Base-by-base conservation (phyloP, 1,140 invertebrate species). In the Drosophila neocordata region DNA sequence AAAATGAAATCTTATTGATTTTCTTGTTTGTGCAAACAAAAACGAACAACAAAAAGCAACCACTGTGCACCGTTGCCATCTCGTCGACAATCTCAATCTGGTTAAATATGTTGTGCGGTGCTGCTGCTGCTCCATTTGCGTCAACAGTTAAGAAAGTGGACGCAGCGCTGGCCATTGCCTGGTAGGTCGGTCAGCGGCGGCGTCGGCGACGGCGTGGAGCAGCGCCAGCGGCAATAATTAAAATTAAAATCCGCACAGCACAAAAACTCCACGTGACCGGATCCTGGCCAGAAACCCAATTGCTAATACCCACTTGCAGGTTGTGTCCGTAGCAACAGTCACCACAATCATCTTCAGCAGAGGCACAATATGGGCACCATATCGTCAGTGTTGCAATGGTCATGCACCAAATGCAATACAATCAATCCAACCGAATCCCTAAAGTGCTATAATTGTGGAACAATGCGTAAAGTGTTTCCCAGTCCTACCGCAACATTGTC, bases 341-440 rank as follows among this genome's bases (percentile, higher is more conserved):
- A 27, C 22, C 53, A 12, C 27, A 31, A 31, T 31, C 27, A 31
- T 3, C 27, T 31, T 31, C 4, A 31, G 4, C 5, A 73, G 58
- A 34, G 69, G 44, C 79, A 69, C 53, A 79, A 96, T 96, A 97
- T 97, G 96, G 96, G 96, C 92, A 96, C 96, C 89, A 96, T 97
- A 93, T 96, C 96, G 93, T 97, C 96, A 90, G 96, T 97, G 92
- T 94, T 96, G 89, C 96, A 97, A 93, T 98, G 96, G 96, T 95
- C 95, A 93, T 97, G 97, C 94, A 94, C 94, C 91, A 94, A 94
- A 92, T 97, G 96, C 93, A 94, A 95, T 92, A 94, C 96, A 92
- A 96, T 97, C 92, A 97, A 97, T 93, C 95, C 95, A 70, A 97
- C 95, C 52, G 96, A 97, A 92, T 94, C 94, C 91, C 92, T 94